Evolutionary conservation across 2,888 invertebrate species (phyloP), one percentile per base, ranked within the genome.

Genomic region (Drosophila ustulata): DNA sequence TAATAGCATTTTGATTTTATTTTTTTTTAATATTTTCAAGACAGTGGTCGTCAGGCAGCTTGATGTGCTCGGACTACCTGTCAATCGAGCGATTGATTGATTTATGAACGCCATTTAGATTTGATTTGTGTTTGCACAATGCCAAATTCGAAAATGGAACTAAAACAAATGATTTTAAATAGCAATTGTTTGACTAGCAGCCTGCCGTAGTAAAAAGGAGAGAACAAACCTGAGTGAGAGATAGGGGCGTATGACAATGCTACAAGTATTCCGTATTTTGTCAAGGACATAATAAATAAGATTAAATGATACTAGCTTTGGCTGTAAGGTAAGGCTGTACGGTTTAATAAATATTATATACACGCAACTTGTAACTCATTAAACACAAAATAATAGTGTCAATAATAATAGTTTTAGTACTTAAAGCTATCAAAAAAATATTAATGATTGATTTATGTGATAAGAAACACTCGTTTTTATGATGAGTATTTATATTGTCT

Each of bases 61-160:
- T 65, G 64, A 57, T 66, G 51, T 59, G 68, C 69, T 77, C 64
- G 46, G 75, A 72, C 72, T 83, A 70, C 46, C 75, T 77, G 81
- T 80, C 81, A 80, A 61, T 71, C 53, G 34, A 43, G 62, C 70
- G 59, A 80, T 79, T 89, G 85, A 85, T 89, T 87, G 90, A 87
- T 87, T 89, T 89, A 87, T 89, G 89, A 69, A 73, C 81, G 76
- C 69, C 75, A 89, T 88, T 88, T 68, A 63, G 69, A 70, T 72
- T 64, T 81, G 75, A 74, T 84, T 84, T 81, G 71, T 81, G 79
- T 71, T 71, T 68, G 63, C 57, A 55, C 75, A 66, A 51, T 63
- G 30, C 76, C 65, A 64, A 64, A 71, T 80, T 39, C 51, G 69
- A 52, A 55, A 50, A 66, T 43, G 46, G 39, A 61, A 34, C 53